Conservation (phyloP, 2,113 vertebrate species). For the Semnornis frantzii region DNA sequence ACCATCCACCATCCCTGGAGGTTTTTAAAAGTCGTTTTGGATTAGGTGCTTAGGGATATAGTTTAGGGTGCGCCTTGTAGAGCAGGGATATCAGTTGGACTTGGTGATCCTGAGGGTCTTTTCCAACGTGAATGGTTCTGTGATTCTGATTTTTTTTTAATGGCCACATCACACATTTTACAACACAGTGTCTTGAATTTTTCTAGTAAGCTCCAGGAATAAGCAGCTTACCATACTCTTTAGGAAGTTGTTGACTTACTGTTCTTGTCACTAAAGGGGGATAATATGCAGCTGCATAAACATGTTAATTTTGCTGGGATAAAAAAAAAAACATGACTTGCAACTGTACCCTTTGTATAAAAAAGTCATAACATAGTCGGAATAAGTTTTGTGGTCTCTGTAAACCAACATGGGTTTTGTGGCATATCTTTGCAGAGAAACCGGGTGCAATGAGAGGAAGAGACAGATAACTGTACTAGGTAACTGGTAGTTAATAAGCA, state of each 20-base stretch:
- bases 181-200: neutral
- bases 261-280: slow-evolving; percentile 46
- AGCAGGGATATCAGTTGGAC: too few relatives aligned
- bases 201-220: neutral
- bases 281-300: slow-evolving; percentile 71
- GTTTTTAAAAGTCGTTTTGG: too few relatives aligned
- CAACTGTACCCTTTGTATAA: slow-evolving; percentile 37
- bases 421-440: neutral
- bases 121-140: too few relatives aligned
- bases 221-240: slow-evolving; percentile 42
- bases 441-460: neutral
- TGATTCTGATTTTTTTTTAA: slow-evolving; percentile 10
- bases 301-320: slow-evolving; percentile 25
- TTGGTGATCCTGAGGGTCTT: too few relatives aligned
- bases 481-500: neutral
- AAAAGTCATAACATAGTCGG: neutral
- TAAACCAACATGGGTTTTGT: slow-evolving; percentile 14
- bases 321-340: neutral
- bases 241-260: slow-evolving; percentile 32
- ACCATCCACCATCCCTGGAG: too few relatives aligned
- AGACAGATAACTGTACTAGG: neutral
- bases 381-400: slow-evolving; percentile 39
- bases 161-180: neutral
- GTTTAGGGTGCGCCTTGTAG: too few relatives aligned
- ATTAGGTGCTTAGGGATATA: too few relatives aligned